Evolutionary conservation across 2,797 vertebrate genomes (phyloP).

Genomic region (Phyllotis vaccarum): DNA sequence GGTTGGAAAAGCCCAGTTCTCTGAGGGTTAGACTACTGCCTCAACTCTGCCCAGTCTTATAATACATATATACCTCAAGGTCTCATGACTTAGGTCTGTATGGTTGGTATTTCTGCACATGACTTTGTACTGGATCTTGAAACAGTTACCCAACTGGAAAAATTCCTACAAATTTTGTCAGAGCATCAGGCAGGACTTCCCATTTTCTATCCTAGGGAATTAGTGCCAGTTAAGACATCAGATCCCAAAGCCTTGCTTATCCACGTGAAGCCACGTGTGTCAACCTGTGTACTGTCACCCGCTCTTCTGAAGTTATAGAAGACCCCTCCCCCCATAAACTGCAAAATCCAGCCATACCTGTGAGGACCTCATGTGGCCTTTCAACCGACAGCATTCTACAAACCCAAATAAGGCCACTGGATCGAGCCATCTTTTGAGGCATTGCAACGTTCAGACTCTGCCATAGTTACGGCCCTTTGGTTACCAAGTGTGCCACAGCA

Average conservation of each 20-base stretch:
- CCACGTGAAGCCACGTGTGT: background rate
- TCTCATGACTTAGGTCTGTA: background rate
- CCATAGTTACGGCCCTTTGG: background rate
- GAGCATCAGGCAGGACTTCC: background rate
- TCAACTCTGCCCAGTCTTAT: background rate
- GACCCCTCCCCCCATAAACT: background rate
- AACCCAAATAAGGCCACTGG: no score
- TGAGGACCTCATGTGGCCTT: background rate
- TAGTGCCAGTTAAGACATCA: no score
- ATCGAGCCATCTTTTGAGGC: background rate
- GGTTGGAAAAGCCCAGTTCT: background rate
- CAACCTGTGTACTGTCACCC: background rate
- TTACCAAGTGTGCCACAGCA: background rate
- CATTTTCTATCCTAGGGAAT: background rate
- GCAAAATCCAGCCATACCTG: no score
- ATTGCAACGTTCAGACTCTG: background rate
- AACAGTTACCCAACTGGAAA: background rate
- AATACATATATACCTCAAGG: background rate
- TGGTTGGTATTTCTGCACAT: background rate
- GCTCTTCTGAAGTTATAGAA: background rate
- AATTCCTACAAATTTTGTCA: background rate
- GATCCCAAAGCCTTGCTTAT: background rate
- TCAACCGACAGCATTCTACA: background rate
- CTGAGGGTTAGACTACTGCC: no score
- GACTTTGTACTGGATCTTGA: background rate